Evolutionary conservation across 2,888 invertebrate genomes (phyloP), one percentile per base, ranked within the genome.

Genomic region (Suillia variegata): DNA sequence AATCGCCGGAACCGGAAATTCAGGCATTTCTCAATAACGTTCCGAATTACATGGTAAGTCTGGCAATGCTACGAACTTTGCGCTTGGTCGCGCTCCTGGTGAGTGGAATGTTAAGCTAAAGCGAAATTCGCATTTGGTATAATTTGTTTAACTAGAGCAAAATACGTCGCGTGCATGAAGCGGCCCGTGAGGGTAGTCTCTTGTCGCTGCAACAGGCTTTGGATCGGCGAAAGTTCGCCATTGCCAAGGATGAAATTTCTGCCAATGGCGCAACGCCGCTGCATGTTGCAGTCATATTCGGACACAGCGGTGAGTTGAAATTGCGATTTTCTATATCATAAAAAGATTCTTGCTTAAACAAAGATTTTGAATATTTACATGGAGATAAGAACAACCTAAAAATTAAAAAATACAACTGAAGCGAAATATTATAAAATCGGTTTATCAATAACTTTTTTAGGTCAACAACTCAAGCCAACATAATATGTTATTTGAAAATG

Each of bases 21-120:
- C 92, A 94, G 81, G 89, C 92, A 13, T 95, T 96, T 83, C 85
- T 96, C 67, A 90, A 91, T 74, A 94, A 93, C 79, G 92, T 94
- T 54, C 91, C 94, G 12, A 87, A 88, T 26, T 94, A 94, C 73
- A 93, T 94, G 92, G 94, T 93, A 85, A 83, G 76, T 61, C 2
- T 10, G 3, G 24, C 18, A 17, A 18, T 45, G 8, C n/a, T 13
- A n/a, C 15, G 38, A 31, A 31, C 31, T 31, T n/a, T n/a, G n/a
- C n/a, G n/a, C n/a, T n/a, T n/a, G n/a, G n/a, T n/a, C n/a, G n/a
- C n/a, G n/a, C n/a, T n/a, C n/a, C n/a, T n/a, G n/a, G n/a, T n/a
- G n/a, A n/a, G n/a, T n/a, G n/a, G n/a, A n/a, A n/a, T n/a, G n/a
- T n/a, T n/a, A n/a, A n/a, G n/a, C n/a, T n/a, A n/a, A n/a, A n/a